Conservation (phyloP, 1,140 invertebrate genomes). For the Drosophila fuyamai region DNA sequence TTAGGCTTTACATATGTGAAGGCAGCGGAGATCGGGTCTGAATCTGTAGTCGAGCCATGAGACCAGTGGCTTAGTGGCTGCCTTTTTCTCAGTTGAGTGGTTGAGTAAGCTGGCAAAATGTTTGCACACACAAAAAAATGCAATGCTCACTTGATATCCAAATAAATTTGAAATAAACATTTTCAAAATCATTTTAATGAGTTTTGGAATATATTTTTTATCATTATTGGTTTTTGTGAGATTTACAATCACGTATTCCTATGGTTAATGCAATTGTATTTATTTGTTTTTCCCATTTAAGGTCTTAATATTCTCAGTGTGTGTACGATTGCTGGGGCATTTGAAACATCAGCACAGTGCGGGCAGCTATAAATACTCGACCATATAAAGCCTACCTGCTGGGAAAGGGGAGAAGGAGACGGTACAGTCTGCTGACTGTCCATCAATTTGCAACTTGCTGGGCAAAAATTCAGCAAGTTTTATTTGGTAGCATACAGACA, state of each 20-base stretch:
- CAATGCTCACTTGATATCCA: too few species aligned
- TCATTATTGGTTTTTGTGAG: too few species aligned
- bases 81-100: conserved; percentile 17
- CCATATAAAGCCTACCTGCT: conserved; percentile 57
- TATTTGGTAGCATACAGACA: conserved; percentile 58
- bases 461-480: conserved; percentile 76
- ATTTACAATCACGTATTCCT: too few species aligned
- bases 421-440: conserved; percentile 60
- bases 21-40: conserved; percentile 13
- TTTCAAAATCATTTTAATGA: not conserved
- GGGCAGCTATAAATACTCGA: conserved; percentile 63
- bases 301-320: not conserved
- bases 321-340: conserved; percentile 37
- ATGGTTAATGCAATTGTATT: too few species aligned
- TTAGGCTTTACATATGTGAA: conserved; percentile 73
- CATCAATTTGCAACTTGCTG: conserved; percentile 77
- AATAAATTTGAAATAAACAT: not conserved
- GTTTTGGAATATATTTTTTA: too few species aligned
- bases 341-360: conserved; percentile 75
- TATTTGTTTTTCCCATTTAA: not conserved
- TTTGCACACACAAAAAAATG: conserved; percentile 8
- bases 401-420: not conserved
- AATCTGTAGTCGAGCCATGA: not conserved
- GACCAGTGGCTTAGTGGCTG: conserved; percentile 21
- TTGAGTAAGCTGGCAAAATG: conserved; percentile 16